A percentile compares a stretch with the other conserved stretches of the same genome.
phyloP scores from a whole-genome alignment of 2,797 vertebrate genomes.

The Philypnodon macrostomus region DNA sequence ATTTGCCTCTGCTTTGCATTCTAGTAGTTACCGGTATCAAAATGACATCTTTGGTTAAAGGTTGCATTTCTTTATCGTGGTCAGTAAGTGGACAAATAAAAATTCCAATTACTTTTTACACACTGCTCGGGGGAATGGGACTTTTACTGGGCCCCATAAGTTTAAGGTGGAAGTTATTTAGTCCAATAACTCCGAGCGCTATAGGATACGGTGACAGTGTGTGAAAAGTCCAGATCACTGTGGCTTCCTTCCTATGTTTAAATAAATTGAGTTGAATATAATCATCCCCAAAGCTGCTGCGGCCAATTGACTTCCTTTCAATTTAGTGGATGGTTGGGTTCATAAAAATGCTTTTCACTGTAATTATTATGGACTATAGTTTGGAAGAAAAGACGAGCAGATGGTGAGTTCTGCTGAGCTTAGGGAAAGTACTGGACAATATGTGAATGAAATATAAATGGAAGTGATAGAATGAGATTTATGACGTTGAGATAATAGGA shows the following conservation, averaged over 20 bases:
- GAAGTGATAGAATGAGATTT: too few species aligned
- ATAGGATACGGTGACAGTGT: slow-evolving; percentile 12
- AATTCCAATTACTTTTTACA: not conserved
- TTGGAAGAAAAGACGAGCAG: not conserved
- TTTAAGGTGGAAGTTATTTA: slow-evolving; percentile 1
- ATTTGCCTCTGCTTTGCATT: slow-evolving; percentile 2
- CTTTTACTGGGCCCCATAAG: slow-evolving; percentile 4
- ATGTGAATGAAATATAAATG: too few species aligned
- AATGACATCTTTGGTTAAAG: slow-evolving; percentile 5
- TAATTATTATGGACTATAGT: slow-evolving; percentile 17
- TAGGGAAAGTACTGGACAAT: not conserved
- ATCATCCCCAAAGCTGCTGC: slow-evolving; percentile 13
- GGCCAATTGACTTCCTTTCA: slow-evolving; percentile 30
- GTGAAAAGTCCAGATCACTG: slow-evolving; percentile 6
- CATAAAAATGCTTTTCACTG: slow-evolving; percentile 19
- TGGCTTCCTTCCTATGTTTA: slow-evolving; percentile 5
- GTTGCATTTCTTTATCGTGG: not conserved
- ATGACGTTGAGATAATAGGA: too few species aligned
- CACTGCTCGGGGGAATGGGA: slow-evolving; percentile 1
- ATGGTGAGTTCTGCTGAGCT: not conserved
- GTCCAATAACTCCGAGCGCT: slow-evolving; percentile 5
- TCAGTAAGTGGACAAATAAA: slow-evolving; percentile 15
- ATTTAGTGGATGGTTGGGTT: slow-evolving; percentile 22
- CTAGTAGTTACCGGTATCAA: slow-evolving; percentile 6
- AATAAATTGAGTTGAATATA: slow-evolving; percentile 37